Conservation (phyloP, 1,140 invertebrate genomes). For the Parapsyche elsis region DNA sequence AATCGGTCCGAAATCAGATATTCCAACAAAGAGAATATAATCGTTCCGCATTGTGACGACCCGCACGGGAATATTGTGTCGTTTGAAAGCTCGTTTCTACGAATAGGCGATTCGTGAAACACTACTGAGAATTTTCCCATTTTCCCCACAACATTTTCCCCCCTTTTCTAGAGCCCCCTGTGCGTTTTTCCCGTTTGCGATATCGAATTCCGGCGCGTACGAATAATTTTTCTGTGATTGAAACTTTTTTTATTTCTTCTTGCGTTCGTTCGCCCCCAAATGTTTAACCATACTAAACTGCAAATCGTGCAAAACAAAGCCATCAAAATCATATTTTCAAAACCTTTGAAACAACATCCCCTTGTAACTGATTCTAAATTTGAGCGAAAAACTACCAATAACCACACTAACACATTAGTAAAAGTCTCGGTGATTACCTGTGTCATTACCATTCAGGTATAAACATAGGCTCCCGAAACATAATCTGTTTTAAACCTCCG, state of each 20-base stretch:
- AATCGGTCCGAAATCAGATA: slow-evolving; percentile 17
- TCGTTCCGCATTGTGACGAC: slow-evolving; percentile 9
- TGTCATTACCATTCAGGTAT: too few relatives aligned
- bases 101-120: background rate
- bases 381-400: too few relatives aligned
- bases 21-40: slow-evolving; percentile 18
- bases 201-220: background rate
- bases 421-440: too few relatives aligned
- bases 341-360: too few relatives aligned
- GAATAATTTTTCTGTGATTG: background rate
- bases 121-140: background rate
- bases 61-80: slow-evolving; percentile 7
- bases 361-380: too few relatives aligned
- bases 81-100: slow-evolving; percentile 1
- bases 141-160: background rate
- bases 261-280: background rate
- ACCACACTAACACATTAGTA: too few relatives aligned
- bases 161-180: too few relatives aligned
- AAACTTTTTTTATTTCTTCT: background rate
- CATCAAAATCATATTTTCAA: too few relatives aligned
- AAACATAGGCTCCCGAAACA: too few relatives aligned
- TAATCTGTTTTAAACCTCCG: too few relatives aligned
- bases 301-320: too few relatives aligned
- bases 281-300: background rate
- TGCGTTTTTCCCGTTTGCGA: background rate